phyloP scores from a whole-genome alignment of 2,113 vertebrate genomes.

The Saccopteryx bilineata region DNA sequence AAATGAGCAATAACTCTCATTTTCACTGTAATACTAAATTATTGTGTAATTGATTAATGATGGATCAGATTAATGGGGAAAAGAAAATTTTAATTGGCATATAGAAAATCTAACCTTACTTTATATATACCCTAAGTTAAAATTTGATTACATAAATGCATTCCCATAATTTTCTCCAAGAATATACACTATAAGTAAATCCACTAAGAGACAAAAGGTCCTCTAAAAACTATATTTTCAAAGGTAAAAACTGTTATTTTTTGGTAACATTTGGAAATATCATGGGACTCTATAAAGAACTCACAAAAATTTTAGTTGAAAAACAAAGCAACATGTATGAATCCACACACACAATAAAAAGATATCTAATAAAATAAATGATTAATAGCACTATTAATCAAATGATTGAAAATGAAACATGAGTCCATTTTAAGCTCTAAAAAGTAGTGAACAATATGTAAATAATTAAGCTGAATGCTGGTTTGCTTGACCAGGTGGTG shows the following conservation, averaged over 20 bases:
- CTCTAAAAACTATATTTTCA: background rate
- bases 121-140: background rate
- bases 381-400: conserved; percentile 16
- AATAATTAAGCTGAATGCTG: background rate
- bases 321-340: background rate
- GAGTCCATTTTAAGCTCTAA: background rate
- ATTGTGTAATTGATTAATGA: background rate
- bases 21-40: conserved; percentile 8
- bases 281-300: background rate
- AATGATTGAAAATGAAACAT: background rate
- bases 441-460: background rate
- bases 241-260: background rate
- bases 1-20: background rate
- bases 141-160: background rate
- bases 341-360: background rate
- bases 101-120: background rate
- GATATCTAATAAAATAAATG: background rate
- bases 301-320: background rate
- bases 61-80: background rate
- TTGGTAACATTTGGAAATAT: conserved; percentile 19
- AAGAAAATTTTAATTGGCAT: background rate
- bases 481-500: background rate
- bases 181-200: background rate
- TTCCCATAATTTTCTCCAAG: background rate
- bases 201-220: background rate